These are phyloP conservation scores for Drosophila acutilabella DNA, from an alignment of 2,888 invertebrate species.

Conservation along the genomic window DNA sequence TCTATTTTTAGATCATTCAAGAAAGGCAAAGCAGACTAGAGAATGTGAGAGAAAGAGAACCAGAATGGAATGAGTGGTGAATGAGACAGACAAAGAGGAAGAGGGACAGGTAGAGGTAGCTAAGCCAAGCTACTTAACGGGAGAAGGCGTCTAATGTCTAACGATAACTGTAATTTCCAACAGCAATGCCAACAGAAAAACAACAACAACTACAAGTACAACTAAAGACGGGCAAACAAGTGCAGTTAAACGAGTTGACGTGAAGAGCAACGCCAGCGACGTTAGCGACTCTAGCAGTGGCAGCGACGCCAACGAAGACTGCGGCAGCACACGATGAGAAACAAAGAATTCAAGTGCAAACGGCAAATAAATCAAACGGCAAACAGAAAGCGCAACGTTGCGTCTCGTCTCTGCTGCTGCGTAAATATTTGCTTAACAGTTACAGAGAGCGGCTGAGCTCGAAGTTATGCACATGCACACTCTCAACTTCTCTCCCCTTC, in stretches of 20 bases:
- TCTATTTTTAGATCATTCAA: constrained; percentile 55
- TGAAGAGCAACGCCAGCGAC: constrained; percentile 23
- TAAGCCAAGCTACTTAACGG: constrained; percentile 57
- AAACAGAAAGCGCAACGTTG: constrained; percentile 67
- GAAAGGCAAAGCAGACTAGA: constrained; percentile 41
- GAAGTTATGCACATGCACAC: constrained; percentile 25
- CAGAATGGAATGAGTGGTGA: not conserved
- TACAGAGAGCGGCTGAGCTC: constrained; percentile 50
- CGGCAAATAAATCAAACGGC: constrained; percentile 74
- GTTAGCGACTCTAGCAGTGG: constrained; percentile 8
- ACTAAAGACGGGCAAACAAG: constrained; percentile 58
- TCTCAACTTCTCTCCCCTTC: not conserved
- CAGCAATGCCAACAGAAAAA: constrained; percentile 21
- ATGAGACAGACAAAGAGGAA: not conserved
- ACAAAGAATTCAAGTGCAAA: constrained; percentile 78
- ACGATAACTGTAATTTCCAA: constrained; percentile 74
- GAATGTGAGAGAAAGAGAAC: constrained; percentile 12
- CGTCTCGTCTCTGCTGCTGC: constrained; percentile 29
- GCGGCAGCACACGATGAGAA: constrained; percentile 28
- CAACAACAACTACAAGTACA: constrained; percentile 18
- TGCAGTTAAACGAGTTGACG: constrained; percentile 73
- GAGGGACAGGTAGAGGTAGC: constrained; percentile 8
- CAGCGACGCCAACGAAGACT: constrained; percentile 3
- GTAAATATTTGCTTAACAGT: constrained; percentile 65
- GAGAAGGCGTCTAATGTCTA: constrained; percentile 70